phyloP scores from a whole-genome alignment of 2,888 invertebrate species.

The Eutolmus rufibarbis region DNA sequence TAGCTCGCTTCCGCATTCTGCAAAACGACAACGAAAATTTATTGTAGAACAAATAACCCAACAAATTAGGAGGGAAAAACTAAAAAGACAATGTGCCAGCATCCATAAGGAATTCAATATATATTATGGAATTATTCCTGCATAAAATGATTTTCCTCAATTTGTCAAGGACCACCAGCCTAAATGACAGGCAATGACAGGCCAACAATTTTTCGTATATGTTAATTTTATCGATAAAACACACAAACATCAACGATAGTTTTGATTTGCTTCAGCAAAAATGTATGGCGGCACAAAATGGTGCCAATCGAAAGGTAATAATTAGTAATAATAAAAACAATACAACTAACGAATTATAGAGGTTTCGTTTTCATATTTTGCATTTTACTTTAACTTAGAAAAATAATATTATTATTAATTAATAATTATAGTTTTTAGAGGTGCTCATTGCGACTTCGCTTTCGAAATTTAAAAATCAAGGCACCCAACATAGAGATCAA shows the following conservation, averaged over 20 bases:
- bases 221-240: background rate
- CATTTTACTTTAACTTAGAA: no score
- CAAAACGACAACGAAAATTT: conserved; percentile 53
- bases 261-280: no score
- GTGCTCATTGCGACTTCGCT: no score
- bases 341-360: no score
- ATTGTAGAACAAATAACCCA: background rate
- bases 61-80: background rate
- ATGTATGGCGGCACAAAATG: no score
- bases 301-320: no score
- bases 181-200: background rate
- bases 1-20: conserved; percentile 98
- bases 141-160: background rate
- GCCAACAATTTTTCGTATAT: background rate
- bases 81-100: background rate
- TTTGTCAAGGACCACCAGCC: background rate
- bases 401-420: no score
- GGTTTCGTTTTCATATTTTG: no score
- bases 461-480: no score
- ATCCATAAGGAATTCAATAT: background rate
- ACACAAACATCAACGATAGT: background rate
- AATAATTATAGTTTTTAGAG: no score
- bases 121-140: background rate
- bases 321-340: no score
- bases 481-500: no score